Evolutionary conservation across 2,797 vertebrate species (phyloP).

Genomic region (Monodelphis domestica): DNA sequence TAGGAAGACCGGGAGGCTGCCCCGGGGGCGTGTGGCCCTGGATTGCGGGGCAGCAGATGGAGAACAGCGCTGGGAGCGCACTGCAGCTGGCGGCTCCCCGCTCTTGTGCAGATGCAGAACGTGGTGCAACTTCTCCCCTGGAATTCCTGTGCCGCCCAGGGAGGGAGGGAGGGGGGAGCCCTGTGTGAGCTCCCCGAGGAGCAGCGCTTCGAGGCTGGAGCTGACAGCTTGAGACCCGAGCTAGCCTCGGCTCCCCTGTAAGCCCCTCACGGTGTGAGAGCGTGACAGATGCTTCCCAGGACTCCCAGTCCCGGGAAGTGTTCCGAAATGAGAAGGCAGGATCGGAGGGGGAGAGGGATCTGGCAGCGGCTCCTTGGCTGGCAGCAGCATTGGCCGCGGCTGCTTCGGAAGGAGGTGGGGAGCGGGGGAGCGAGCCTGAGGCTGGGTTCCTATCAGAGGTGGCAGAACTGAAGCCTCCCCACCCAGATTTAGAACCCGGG

Average conservation of each 20-base stretch:
- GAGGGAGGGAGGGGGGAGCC: slow-evolving; percentile 5
- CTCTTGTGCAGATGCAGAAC: background rate
- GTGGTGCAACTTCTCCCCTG: background rate
- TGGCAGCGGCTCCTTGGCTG: slow-evolving; percentile 71
- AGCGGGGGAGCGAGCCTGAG: background rate
- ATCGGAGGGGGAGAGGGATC: slow-evolving; percentile 51
- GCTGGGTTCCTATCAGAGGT: slow-evolving; percentile 40
- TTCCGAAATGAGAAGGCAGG: slow-evolving; percentile 56
- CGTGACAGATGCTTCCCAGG: slow-evolving; percentile 36
- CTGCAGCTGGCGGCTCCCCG: background rate
- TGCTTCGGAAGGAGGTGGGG: background rate
- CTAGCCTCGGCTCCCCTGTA: background rate
- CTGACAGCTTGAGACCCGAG: background rate
- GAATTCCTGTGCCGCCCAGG: background rate
- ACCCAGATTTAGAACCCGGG: too few relatives aligned
- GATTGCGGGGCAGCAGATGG: too few relatives aligned
- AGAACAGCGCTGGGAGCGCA: too few relatives aligned
- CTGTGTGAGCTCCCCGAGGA: background rate
- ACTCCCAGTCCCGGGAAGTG: slow-evolving; percentile 68
- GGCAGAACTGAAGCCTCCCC: slow-evolving; percentile 39
- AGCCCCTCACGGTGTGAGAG: background rate
- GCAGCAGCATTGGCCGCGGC: slow-evolving; percentile 44
- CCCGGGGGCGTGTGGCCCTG: background rate
- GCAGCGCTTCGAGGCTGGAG: too few relatives aligned
- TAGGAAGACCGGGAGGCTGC: too few relatives aligned